phyloP scores from a whole-genome alignment of 2,888 invertebrate species.

The Dioctria rufipes region DNA sequence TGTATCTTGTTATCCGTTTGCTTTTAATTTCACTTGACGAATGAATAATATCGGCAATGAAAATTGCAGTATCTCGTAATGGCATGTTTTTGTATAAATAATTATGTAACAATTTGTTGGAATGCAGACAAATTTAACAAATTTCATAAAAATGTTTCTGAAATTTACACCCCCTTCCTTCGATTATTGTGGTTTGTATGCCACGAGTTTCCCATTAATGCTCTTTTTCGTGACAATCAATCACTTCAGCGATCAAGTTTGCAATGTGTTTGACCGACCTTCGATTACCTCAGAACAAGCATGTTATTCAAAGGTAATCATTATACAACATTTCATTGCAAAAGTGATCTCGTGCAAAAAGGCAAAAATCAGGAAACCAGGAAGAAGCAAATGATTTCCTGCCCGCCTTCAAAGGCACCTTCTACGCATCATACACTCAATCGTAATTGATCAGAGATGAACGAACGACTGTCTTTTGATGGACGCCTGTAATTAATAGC shows the following conservation, averaged over 20 bases:
- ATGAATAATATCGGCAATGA: too few relatives aligned
- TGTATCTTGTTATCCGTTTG: too few relatives aligned
- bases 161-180: too few relatives aligned
- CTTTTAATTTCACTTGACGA: too few relatives aligned
- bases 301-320: constrained; percentile 18
- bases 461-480: constrained; percentile 26
- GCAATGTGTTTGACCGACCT: neutral
- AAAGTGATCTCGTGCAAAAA: neutral
- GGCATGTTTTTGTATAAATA: too few relatives aligned
- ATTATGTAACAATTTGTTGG: too few relatives aligned
- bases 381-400: constrained; percentile 47
- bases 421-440: constrained; percentile 12
- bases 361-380: constrained; percentile 16
- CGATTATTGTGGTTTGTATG: neutral
- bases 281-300: constrained; percentile 28
- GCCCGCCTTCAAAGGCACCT: neutral
- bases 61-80: too few relatives aligned
- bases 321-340: neutral
- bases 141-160: too few relatives aligned
- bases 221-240: constrained; percentile 57
- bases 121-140: too few relatives aligned
- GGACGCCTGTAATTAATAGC: constrained; percentile 29
- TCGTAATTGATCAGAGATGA: constrained; percentile 43
- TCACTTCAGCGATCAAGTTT: constrained; percentile 43
- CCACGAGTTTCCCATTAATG: constrained; percentile 56